phyloP scores from a whole-genome alignment of 2,888 invertebrate species.

The Drosophila acutilabella region DNA sequence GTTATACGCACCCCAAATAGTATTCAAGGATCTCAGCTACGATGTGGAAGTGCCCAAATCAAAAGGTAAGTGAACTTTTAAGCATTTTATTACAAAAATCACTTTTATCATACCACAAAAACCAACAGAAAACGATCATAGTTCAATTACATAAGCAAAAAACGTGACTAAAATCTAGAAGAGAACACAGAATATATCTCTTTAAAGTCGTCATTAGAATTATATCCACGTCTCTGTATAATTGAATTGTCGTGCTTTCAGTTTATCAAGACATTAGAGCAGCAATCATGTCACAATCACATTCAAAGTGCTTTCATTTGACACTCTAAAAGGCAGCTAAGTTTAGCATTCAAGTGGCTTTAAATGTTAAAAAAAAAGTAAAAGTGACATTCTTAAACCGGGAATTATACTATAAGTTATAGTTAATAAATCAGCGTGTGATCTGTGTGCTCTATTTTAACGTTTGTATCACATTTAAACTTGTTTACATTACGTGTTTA shows the following conservation, averaged over 20 bases:
- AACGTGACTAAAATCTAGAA: slow-evolving; percentile 32
- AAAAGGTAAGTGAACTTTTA: slow-evolving; percentile 35
- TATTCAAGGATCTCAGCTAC: slow-evolving; percentile 36
- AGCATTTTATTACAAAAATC: slow-evolving; percentile 19
- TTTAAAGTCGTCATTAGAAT: slow-evolving; percentile 34
- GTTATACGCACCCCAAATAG: slow-evolving; percentile 10
- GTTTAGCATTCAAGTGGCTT: slow-evolving; percentile 1
- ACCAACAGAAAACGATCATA: neutral
- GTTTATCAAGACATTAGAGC: slow-evolving; percentile 4
- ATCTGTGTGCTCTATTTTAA: slow-evolving; percentile 22
- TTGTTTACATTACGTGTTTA: slow-evolving; percentile 14
- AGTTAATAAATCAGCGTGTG: slow-evolving; percentile 14
- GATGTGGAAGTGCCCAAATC: slow-evolving; percentile 1
- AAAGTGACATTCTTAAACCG: slow-evolving; percentile 33
- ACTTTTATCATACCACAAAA: neutral
- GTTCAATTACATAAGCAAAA: slow-evolving; percentile 16
- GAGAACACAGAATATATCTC: slow-evolving; percentile 15
- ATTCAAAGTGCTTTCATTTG: slow-evolving; percentile 10
- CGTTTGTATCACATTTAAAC: neutral
- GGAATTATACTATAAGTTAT: neutral
- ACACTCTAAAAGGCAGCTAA: slow-evolving; percentile 14
- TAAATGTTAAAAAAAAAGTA: slow-evolving; percentile 24
- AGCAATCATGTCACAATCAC: slow-evolving; percentile 23
- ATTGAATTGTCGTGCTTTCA: slow-evolving; percentile 30
- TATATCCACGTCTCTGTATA: slow-evolving; percentile 46